Conservation (phyloP, 2,797 vertebrate species). For the Mormyrus hasselquistii region DNA sequence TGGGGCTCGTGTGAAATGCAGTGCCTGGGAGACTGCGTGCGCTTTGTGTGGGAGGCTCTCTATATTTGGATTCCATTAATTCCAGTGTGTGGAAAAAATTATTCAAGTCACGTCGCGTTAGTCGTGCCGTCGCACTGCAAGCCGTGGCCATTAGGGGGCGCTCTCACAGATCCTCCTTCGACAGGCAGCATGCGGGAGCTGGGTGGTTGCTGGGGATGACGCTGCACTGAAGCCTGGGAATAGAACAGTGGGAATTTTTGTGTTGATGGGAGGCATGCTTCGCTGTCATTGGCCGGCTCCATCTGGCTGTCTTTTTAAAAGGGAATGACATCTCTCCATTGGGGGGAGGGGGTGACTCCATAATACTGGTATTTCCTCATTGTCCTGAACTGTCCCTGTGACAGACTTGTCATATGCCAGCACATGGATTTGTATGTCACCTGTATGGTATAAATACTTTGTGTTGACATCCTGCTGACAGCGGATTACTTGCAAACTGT, state of each 20-base stretch:
- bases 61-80: conserved; percentile 12
- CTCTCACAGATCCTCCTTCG: neutral
- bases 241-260: neutral
- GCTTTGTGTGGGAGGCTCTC: neutral
- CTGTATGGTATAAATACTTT: conserved; percentile 37
- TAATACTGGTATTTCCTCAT: neutral
- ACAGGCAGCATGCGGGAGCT: neutral
- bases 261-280: neutral
- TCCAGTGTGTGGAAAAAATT: neutral
- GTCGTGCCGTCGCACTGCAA: neutral
- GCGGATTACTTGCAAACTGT: conserved; percentile 29
- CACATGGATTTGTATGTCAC: conserved; percentile 18
- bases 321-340: neutral
- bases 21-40: neutral
- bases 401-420: conserved; percentile 27
- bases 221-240: neutral
- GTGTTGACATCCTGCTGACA: conserved; percentile 41
- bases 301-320: neutral
- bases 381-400: neutral
- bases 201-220: neutral
- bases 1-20: conserved; percentile 10
- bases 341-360: neutral
- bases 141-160: neutral
- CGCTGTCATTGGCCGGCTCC: neutral
- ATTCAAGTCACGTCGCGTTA: neutral